Conservation (phyloP, 2,888 invertebrate genomes). For the Norana najaformis region DNA sequence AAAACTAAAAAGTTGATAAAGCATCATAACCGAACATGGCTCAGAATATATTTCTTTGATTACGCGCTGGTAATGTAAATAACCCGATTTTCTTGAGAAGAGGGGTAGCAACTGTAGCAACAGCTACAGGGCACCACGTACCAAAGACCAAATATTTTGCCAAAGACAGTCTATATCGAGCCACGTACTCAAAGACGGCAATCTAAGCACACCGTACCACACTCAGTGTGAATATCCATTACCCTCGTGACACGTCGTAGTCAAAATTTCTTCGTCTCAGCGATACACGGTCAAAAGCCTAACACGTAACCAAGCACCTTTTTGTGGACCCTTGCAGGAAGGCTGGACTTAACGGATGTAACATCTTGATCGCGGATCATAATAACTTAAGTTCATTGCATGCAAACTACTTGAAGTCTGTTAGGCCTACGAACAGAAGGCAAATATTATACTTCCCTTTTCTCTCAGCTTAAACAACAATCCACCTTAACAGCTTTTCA, state of each 20-base stretch:
- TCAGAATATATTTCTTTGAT: too few relatives aligned
- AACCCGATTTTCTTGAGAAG: background rate
- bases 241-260: background rate
- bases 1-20: background rate
- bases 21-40: background rate
- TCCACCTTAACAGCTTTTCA: too few relatives aligned
- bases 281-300: background rate
- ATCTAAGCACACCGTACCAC: background rate
- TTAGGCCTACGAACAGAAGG: too few relatives aligned
- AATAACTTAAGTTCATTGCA: too few relatives aligned
- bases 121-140: background rate
- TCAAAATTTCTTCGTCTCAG: background rate
- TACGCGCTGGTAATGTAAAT: too few relatives aligned
- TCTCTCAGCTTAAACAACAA: too few relatives aligned
- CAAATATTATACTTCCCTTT: too few relatives aligned
- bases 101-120: background rate
- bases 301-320: background rate
- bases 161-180: background rate
- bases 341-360: too few relatives aligned
- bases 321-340: background rate
- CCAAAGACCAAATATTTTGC: too few relatives aligned
- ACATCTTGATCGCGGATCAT: too few relatives aligned
- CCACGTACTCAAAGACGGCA: background rate
- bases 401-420: too few relatives aligned
- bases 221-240: slow-evolving; percentile 1